phyloP scores from a whole-genome alignment of 2,797 vertebrate species.

The Ctenosaura bakeri region DNA sequence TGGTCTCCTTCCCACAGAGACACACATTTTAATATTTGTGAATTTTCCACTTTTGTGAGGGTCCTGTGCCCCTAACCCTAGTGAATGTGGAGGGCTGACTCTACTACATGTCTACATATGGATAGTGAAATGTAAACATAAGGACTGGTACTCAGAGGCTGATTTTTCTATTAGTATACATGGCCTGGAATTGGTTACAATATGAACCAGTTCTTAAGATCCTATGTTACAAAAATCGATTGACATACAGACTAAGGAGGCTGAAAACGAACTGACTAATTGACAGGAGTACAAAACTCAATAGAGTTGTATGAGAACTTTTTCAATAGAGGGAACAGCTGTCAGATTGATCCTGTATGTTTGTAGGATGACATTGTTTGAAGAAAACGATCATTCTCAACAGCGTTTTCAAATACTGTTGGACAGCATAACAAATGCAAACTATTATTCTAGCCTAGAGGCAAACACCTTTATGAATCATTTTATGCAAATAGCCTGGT shows the following conservation, averaged over 20 bases:
- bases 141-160: no score
- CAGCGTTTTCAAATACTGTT: not conserved
- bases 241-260: not conserved
- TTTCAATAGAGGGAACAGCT: not conserved
- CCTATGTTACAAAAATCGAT: not conserved
- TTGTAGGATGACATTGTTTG: not conserved
- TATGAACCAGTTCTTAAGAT: not conserved
- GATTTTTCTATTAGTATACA: not conserved
- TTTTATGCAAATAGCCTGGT: conserved; percentile 26
- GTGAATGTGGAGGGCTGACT: no score
- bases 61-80: no score
- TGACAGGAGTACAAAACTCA: not conserved
- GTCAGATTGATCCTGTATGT: not conserved
- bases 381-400: not conserved
- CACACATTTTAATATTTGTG: no score
- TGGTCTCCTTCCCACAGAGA: no score
- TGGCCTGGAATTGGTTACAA: not conserved
- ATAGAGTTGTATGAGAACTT: not conserved
- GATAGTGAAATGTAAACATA: no score
- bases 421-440: not conserved
- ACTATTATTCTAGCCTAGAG: conserved; percentile 2
- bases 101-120: no score
- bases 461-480: conserved; percentile 22
- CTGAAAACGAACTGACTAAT: not conserved
- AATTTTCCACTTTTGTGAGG: no score